These are phyloP conservation scores for Tenebrosternarchus preto DNA, from an alignment of 2,113 vertebrate species.

Conservation along the genomic window DNA sequence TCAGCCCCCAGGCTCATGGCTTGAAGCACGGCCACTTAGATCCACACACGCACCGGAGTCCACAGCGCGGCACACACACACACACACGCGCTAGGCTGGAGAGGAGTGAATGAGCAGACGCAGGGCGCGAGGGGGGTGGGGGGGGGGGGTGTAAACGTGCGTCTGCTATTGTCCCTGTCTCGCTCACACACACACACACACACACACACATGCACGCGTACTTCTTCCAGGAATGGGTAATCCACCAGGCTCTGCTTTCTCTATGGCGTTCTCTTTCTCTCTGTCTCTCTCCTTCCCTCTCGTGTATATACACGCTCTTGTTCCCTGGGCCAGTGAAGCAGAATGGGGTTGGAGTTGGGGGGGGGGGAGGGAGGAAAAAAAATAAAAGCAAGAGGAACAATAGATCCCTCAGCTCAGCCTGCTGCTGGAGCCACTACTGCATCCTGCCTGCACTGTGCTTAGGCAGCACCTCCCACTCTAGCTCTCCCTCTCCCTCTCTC, in stretches of 20 bases:
- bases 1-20: conserved; percentile 68
- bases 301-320: conserved; percentile 2
- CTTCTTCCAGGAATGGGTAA: conserved; percentile 49
- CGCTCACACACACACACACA: conserved; percentile 8
- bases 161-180: conserved; percentile 46
- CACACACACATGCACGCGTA: not conserved
- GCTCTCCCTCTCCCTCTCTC: conserved; percentile 52
- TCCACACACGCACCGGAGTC: conserved; percentile 58
- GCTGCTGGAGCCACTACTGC: conserved; percentile 63
- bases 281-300: conserved; percentile 37
- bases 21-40: conserved; percentile 52
- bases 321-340: conserved; percentile 53
- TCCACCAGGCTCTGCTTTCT: conserved; percentile 38
- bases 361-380: conserved; percentile 11
- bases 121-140: not conserved
- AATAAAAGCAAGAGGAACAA: conserved; percentile 72
- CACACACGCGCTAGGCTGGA: conserved; percentile 40
- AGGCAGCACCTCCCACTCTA: conserved; percentile 64
- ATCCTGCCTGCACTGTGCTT: conserved; percentile 65
- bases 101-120: conserved; percentile 4
- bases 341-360: conserved; percentile 53
- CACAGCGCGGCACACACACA: conserved; percentile 28
- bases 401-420: conserved; percentile 68
- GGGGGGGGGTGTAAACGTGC: no score
- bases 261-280: conserved; percentile 4